Conservation (phyloP, 2,113 vertebrate genomes). For the Nanger granti region DNA sequence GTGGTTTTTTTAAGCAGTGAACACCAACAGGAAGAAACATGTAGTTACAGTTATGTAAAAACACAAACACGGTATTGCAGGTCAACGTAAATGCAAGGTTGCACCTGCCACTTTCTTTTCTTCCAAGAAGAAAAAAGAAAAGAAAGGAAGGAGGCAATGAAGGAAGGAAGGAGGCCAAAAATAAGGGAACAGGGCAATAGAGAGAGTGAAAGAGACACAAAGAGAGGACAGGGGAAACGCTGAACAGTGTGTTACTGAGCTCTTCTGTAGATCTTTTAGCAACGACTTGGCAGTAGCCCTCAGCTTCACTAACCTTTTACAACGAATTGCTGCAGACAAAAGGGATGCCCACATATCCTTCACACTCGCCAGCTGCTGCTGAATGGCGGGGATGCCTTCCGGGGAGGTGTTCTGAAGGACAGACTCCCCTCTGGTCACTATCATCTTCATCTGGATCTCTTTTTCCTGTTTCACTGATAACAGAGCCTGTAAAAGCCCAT, state of each 20-base stretch:
- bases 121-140: neutral
- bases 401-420: slow-evolving; percentile 93
- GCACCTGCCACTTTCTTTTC: neutral
- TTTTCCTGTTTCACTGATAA: slow-evolving; percentile 91
- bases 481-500: slow-evolving; percentile 79
- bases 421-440: slow-evolving; percentile 91
- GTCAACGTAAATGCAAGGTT: neutral
- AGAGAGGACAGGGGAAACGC: neutral
- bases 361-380: slow-evolving; percentile 89
- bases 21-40: neutral
- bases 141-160: fast-evolving
- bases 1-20: neutral
- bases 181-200: neutral
- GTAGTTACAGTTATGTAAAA: neutral
- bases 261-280: fast-evolving
- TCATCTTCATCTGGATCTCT: slow-evolving; percentile 96
- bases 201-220: fast-evolving
- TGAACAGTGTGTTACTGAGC: neutral
- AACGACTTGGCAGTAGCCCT: fast-evolving
- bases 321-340: slow-evolving; percentile 89
- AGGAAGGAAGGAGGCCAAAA: neutral
- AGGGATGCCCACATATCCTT: slow-evolving; percentile 93
- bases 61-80: neutral
- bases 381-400: slow-evolving; percentile 88
- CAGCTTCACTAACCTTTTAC: slow-evolving; percentile 87